These are phyloP conservation scores for Pterocles orientalis DNA, from an alignment of 2,113 vertebrate species.

Conservation along the genomic window DNA sequence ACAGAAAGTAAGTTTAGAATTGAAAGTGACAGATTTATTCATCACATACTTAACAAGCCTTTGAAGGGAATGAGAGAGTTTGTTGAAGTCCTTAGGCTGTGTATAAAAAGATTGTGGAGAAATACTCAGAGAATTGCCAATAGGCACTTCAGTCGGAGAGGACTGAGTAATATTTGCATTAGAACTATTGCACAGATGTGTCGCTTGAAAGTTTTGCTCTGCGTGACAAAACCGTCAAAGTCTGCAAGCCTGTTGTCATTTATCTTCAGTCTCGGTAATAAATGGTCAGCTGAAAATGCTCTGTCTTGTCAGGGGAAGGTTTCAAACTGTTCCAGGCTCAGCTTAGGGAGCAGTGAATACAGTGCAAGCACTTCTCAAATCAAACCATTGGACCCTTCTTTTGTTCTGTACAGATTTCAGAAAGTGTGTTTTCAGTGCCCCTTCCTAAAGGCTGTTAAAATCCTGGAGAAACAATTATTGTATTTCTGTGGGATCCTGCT, in stretches of 20 bases:
- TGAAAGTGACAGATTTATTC: constrained; percentile 85
- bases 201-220: constrained; percentile 68
- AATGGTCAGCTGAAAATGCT: constrained; percentile 47
- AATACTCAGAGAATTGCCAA: constrained; percentile 68
- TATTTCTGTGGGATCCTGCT: not conserved
- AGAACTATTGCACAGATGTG: constrained; percentile 54
- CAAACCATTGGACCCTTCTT: not conserved
- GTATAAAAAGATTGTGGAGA: constrained; percentile 73
- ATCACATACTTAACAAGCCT: constrained; percentile 82
- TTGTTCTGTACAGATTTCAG: not conserved
- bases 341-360: not conserved
- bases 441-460: not conserved
- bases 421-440: not conserved
- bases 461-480: not conserved
- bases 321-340: not conserved
- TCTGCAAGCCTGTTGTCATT: constrained; percentile 38
- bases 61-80: constrained; percentile 75
- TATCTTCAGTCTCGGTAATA: not conserved
- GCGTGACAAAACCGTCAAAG: constrained; percentile 46
- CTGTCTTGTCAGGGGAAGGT: not conserved
- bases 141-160: constrained; percentile 67
- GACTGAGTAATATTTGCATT: constrained; percentile 67
- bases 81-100: constrained; percentile 76
- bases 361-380: not conserved
- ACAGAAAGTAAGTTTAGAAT: constrained; percentile 79